Conservation (phyloP, 2,888 invertebrate species). For the Lumbricus terrestris region DNA sequence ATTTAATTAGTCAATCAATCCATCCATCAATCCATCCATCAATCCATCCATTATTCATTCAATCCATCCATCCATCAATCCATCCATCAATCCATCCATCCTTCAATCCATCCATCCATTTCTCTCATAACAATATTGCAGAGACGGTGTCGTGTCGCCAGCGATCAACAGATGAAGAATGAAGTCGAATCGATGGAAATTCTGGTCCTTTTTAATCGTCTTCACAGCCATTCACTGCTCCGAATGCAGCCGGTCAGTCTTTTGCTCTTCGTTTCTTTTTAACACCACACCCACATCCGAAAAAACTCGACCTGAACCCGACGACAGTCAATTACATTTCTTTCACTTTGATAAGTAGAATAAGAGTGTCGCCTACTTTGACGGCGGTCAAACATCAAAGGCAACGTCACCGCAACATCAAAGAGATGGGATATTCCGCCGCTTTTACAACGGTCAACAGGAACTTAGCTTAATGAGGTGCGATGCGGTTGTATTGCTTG, state of each 20-base stretch:
- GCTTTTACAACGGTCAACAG: not conserved
- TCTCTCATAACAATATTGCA: not conserved
- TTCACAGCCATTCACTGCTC: not conserved
- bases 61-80: not conserved
- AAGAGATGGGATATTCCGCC: not conserved
- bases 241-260: not conserved
- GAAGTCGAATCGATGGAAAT: not conserved
- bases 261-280: too few relatives aligned
- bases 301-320: not conserved
- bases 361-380: not conserved
- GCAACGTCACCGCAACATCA: not conserved
- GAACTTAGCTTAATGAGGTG: not conserved
- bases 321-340: not conserved
- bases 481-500: not conserved
- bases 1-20: not conserved
- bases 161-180: not conserved
- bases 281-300: too few relatives aligned
- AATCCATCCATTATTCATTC: not conserved
- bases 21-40: not conserved
- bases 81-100: not conserved
- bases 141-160: not conserved
- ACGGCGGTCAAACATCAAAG: not conserved
- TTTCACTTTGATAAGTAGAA: not conserved
- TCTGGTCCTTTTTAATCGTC: not conserved
- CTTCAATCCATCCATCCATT: not conserved